Evolutionary conservation across 1,140 invertebrate genomes (phyloP), one percentile per base, ranked within the genome.

Genomic region (Doryteuthis pealeii): DNA sequence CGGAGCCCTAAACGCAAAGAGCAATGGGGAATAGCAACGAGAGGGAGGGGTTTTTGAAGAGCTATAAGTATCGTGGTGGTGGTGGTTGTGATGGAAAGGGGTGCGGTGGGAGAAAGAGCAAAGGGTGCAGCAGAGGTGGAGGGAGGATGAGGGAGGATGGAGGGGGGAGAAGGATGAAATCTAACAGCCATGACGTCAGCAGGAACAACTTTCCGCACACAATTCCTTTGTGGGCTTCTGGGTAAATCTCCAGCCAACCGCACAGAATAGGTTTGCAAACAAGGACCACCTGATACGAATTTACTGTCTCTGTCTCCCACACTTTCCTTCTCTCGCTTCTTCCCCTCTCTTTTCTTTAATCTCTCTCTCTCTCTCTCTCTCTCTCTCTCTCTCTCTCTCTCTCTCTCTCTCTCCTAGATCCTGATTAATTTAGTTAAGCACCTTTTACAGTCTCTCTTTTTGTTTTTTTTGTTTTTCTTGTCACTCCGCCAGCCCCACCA

Each of bases 311-410:
- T 65, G 28, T 33, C 18, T 65, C 10, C 30, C 33, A 35, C 33
- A 40, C 62, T 67, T 35, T 68, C 72, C 66, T 35, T 67, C 72
- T n/a, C n/a, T n/a, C n/a, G n/a, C 15, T n/a, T 58, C 15, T 58
- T 58, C 15, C 54, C 18, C 35, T 40, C 35, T 40, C 35, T 58
- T 18, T n/a, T 5, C 54, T 22, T 28, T 5, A 5, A n/a, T 58
- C 5, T 1, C 6, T 22, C 54, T 58, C 26, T 28, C 18, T n/a
- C 26, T 58, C 54, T 5, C 3, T 58, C 6, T 5, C 54, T 0
- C 18, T 0, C 4, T 62, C 0, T 73, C 31, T 73, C 26, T 33
- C 1, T 67, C 35, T 67, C 49, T 26, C 22, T 73, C 31, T 65
- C 43, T 68, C 62, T 58, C 22, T 30, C 33, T 31, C 28, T 43